Conservation (phyloP, 2,797 vertebrate genomes). For the Neosalanx taihuensis region DNA sequence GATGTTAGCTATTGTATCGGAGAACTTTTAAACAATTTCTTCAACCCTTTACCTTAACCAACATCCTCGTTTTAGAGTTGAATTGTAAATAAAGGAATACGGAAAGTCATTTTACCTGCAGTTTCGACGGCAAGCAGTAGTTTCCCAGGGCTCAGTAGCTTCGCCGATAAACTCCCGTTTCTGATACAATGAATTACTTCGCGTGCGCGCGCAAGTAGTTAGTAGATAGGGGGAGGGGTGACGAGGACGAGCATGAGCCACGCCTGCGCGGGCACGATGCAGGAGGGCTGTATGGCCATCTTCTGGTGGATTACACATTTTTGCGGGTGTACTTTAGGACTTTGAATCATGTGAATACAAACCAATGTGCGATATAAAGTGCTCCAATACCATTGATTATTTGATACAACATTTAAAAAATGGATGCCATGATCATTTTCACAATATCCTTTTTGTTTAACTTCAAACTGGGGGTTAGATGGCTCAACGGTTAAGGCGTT, state of each 20-base stretch:
- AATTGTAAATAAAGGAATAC: rapidly evolving
- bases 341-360: too few relatives aligned
- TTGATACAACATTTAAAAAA: too few relatives aligned
- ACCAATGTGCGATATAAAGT: too few relatives aligned
- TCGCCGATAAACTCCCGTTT: constrained; percentile 43
- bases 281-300: constrained; percentile 18
- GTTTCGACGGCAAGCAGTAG: constrained; percentile 50
- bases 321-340: too few relatives aligned
- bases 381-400: too few relatives aligned
- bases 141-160: constrained; percentile 39
- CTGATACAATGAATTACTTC: constrained; percentile 70
- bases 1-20: constrained; percentile 32
- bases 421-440: too few relatives aligned
- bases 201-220: constrained; percentile 64
- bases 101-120: constrained; percentile 68
- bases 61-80: rapidly evolving
- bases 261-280: constrained; percentile 77
- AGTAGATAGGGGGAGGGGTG: constrained; percentile 63
- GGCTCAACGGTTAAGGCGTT: too few relatives aligned
- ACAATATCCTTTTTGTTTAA: too few relatives aligned
- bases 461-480: too few relatives aligned
- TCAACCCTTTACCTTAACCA: constrained; percentile 6
- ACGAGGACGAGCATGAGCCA: constrained; percentile 69
- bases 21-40: constrained; percentile 41
- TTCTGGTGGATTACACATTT: too few relatives aligned